Evolutionary conservation across 2,888 invertebrate species (phyloP).

Genomic region (Chironomus tentans): DNA sequence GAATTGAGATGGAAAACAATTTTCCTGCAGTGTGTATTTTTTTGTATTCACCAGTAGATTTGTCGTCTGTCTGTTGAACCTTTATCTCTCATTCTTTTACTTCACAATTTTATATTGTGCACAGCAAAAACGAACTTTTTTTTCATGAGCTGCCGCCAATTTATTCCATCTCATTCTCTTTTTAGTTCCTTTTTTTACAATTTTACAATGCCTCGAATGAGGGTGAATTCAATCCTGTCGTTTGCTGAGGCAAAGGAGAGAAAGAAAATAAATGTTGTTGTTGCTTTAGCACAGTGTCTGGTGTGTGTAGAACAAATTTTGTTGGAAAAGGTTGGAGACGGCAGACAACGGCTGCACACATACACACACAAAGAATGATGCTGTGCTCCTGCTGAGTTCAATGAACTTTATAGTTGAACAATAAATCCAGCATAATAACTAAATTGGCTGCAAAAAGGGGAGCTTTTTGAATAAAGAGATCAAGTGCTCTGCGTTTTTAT

Average conservation of each 20-base stretch:
- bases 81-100: not conserved
- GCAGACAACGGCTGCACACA: not conserved
- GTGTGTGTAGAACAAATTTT: not conserved
- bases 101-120: not conserved
- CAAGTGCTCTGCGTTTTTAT: too few species aligned
- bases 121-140: not conserved
- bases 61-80: conserved; percentile 8
- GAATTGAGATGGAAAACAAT: not conserved
- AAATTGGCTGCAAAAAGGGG: not conserved
- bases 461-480: not conserved
- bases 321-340: not conserved
- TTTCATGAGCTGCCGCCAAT: conserved; percentile 6
- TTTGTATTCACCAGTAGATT: not conserved
- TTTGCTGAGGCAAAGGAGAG: not conserved
- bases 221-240: not conserved
- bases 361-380: not conserved
- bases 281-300: not conserved
- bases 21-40: not conserved
- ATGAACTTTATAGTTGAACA: not conserved
- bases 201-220: not conserved
- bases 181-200: not conserved
- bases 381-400: conserved; percentile 6
- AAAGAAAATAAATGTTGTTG: not conserved
- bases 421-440: not conserved
- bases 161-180: not conserved